phyloP scores from a whole-genome alignment of 2,888 invertebrate species.

The Melanostoma scalare region DNA sequence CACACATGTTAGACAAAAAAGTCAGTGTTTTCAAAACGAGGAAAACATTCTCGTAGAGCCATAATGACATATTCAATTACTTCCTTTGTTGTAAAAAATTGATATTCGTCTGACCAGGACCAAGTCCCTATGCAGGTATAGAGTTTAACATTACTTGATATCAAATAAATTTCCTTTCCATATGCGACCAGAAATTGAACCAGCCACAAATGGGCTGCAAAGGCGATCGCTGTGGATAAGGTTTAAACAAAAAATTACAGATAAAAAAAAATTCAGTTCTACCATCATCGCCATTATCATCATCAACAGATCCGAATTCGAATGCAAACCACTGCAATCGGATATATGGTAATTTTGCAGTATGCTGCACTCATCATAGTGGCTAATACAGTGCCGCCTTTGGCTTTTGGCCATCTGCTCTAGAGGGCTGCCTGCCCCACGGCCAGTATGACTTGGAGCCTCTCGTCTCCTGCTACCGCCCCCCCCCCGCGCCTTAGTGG shows the following conservation, averaged over 20 bases:
- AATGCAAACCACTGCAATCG: conserved; percentile 66
- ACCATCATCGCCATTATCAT: conserved; percentile 48
- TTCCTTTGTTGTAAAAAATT: conserved; percentile 56
- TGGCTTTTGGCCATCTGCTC: conserved; percentile 65
- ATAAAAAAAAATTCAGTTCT: neutral
- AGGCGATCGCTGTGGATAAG: conserved; percentile 26
- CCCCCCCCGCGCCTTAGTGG: conserved; percentile 18
- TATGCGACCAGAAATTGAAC: conserved; percentile 29
- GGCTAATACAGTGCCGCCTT: conserved; percentile 21
- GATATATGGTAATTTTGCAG: conserved; percentile 66
- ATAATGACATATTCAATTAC: conserved; percentile 63
- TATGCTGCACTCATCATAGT: conserved; percentile 50
- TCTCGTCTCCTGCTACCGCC: conserved; percentile 19
- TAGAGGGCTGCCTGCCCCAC: conserved; percentile 24
- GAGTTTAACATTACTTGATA: conserved; percentile 48
- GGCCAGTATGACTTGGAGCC: neutral
- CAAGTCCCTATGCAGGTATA: conserved; percentile 42
- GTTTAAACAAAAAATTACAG: conserved; percentile 24
- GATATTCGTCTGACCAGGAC: conserved; percentile 52
- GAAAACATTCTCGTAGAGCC: conserved; percentile 9
- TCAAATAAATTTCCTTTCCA: conserved; percentile 54
- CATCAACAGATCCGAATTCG: conserved; percentile 55
- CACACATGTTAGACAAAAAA: neutral
- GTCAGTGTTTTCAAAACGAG: conserved; percentile 13
- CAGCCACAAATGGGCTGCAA: conserved; percentile 14